These are phyloP conservation scores for Erpetoichthys calabaricus DNA, from an alignment of 2,797 vertebrate genomes.

Conservation along the genomic window DNA sequence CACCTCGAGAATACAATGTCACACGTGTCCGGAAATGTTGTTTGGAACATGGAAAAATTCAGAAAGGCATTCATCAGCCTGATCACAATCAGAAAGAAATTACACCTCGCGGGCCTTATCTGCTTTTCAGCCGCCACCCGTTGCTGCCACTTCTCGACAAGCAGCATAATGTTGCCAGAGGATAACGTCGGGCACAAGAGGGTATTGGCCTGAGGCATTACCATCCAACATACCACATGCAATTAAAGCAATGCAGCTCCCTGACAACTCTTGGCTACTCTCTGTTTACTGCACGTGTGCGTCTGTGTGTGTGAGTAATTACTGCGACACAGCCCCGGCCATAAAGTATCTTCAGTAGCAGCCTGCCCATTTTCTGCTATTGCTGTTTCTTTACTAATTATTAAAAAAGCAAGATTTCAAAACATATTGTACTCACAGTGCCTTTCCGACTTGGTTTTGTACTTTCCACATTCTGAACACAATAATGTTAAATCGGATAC, in stretches of 20 bases:
- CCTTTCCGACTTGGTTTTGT: too few relatives aligned
- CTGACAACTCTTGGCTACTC: background rate
- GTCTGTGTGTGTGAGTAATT: too few relatives aligned
- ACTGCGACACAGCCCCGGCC: too few relatives aligned
- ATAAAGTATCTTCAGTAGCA: too few relatives aligned
- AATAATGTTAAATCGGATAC: too few relatives aligned
- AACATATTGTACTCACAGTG: too few relatives aligned
- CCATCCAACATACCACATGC: constrained; percentile 10
- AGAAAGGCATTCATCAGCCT: background rate
- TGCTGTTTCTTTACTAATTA: too few relatives aligned
- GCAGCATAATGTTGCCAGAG: constrained; percentile 20
- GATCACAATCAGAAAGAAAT: constrained; percentile 3
- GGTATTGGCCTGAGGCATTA: constrained; percentile 22
- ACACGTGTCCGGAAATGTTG: background rate
- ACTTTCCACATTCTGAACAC: too few relatives aligned
- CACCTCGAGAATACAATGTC: constrained; percentile 3
- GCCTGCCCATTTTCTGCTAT: too few relatives aligned
- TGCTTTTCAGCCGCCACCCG: constrained; percentile 16
- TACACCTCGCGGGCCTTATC: accelerated
- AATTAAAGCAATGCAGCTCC: constrained; percentile 2
- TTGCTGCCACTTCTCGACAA: constrained; percentile 16
- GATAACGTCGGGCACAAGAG: constrained; percentile 20
- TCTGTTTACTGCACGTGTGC: too few relatives aligned
- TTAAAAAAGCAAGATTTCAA: too few relatives aligned
- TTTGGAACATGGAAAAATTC: background rate